These are phyloP conservation scores for Limnephilus rhombicus DNA, from an alignment of 2,888 invertebrate species.

Conservation along the genomic window DNA sequence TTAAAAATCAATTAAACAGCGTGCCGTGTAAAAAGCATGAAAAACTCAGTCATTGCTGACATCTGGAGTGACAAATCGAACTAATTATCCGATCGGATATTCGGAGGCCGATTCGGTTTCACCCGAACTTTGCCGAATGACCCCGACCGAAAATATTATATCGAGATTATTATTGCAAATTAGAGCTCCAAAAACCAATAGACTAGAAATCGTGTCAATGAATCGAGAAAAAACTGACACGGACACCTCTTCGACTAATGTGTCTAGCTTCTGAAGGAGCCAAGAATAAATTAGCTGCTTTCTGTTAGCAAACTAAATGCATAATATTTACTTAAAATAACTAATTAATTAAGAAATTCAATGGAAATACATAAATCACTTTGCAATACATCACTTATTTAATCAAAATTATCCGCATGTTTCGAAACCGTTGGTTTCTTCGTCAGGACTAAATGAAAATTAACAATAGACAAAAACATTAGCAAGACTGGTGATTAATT, in stretches of 20 bases:
- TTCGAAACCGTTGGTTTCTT: no score
- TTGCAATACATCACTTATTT: no score
- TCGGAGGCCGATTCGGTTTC: conserved; percentile 42
- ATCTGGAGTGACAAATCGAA: conserved; percentile 35
- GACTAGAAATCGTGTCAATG: conserved; percentile 8
- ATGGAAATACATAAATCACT: neutral
- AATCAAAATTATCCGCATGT: no score
- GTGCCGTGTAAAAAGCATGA: conserved; percentile 15
- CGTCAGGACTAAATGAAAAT: no score
- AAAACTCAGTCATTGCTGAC: conserved; percentile 14
- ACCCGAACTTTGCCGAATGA: conserved; percentile 33
- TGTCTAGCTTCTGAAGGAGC: neutral
- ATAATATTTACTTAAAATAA: neutral
- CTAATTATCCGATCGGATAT: conserved; percentile 6
- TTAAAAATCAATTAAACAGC: conserved; percentile 5
- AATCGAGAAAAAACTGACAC: neutral
- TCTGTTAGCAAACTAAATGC: neutral
- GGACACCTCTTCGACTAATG: neutral
- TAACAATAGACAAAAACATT: no score
- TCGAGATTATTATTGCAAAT: neutral
- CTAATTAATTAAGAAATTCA: neutral
- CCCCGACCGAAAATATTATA: conserved; percentile 37
- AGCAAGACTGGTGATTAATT: no score
- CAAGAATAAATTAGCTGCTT: neutral
- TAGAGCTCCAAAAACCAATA: neutral